Evolutionary conservation across 2,888 invertebrate species (phyloP).

Genomic region (Holacanthella duospinosa): DNA sequence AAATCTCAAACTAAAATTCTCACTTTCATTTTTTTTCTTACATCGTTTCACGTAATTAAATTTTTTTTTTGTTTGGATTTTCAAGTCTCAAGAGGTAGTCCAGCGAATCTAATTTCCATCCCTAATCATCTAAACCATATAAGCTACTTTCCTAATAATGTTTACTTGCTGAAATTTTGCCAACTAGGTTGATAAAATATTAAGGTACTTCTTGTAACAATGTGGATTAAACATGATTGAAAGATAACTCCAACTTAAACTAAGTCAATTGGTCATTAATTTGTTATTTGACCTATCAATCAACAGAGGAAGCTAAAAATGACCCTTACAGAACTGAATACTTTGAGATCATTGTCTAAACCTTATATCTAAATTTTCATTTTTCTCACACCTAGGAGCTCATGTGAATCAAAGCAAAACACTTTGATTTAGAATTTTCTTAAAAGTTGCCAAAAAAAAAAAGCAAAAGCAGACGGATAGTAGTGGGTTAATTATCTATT

Average conservation of each 20-base stretch:
- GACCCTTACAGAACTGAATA: too few species aligned
- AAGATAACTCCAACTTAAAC: too few species aligned
- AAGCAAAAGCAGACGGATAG: too few species aligned
- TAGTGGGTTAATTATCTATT: not conserved
- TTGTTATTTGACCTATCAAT: not conserved
- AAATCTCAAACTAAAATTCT: not conserved
- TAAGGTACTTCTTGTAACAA: too few species aligned
- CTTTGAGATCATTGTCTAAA: not conserved
- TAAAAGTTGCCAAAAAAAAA: too few species aligned
- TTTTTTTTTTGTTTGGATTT: not conserved
- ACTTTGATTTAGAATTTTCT: not conserved
- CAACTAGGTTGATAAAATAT: too few species aligned
- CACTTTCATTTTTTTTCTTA: constrained; percentile 1
- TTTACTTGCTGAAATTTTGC: not conserved
- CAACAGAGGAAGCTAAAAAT: too few species aligned
- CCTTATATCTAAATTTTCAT: not conserved
- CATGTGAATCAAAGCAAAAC: not conserved
- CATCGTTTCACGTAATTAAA: constrained; percentile 1
- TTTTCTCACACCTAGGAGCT: not conserved
- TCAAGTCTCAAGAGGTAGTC: too few species aligned
- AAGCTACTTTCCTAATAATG: too few species aligned
- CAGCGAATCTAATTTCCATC: too few species aligned
- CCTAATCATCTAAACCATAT: too few species aligned
- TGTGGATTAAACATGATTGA: too few species aligned
- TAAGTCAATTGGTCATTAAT: not conserved